Conservation (phyloP, 2,888 invertebrate genomes). For the Sphinx pinastri region DNA sequence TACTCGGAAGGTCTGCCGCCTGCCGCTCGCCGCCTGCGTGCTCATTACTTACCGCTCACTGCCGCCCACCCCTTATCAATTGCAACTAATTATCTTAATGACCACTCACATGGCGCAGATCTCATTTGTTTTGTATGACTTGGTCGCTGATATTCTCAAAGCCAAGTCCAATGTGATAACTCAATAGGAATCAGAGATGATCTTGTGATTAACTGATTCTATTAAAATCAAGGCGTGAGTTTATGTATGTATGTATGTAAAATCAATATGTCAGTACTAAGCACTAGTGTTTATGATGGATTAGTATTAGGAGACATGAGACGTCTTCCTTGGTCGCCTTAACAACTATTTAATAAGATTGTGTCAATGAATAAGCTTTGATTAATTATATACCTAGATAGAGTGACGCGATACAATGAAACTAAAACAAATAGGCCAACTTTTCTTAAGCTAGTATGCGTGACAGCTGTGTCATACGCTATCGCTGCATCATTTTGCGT, state of each 20-base stretch:
- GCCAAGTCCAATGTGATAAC: neutral
- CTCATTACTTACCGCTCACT: conserved; percentile 41
- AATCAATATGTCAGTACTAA: neutral
- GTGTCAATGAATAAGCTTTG: no score
- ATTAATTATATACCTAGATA: no score
- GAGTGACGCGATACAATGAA: no score
- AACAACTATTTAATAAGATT: no score
- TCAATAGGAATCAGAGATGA: neutral
- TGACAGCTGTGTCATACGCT: no score
- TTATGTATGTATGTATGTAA: no score
- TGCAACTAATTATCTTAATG: conserved; percentile 55
- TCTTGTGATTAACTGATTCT: no score
- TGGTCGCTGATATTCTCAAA: neutral
- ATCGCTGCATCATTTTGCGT: no score
- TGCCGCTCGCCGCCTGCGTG: neutral
- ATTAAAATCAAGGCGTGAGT: neutral
- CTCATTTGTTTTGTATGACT: conserved; percentile 43
- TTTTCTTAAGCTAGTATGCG: no score
- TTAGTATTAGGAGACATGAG: neutral
- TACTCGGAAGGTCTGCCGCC: conserved; percentile 16
- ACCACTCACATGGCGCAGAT: conserved; percentile 55
- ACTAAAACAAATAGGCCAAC: no score
- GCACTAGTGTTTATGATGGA: neutral
- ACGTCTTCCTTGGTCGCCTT: neutral
- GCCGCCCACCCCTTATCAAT: conserved; percentile 44